Evolutionary conservation across 2,797 vertebrate genomes (phyloP).

Genomic region (Peromyscus nudipes): DNA sequence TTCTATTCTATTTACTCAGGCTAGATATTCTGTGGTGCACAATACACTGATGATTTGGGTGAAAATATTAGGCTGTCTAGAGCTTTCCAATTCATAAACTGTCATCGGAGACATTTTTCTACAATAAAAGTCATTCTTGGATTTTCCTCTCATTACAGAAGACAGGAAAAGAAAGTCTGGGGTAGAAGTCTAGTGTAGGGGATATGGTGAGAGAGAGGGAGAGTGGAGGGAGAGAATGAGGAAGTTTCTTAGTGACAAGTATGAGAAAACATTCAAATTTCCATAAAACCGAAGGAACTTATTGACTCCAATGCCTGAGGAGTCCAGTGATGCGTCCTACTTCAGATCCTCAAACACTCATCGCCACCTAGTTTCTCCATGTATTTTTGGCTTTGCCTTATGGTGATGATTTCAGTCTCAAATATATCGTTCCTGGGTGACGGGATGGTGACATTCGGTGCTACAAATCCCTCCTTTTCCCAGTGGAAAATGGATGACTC

Average conservation of each 20-base stretch:
- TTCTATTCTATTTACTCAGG: conserved; percentile 33
- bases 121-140: not conserved
- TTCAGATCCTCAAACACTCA: not conserved
- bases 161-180: not conserved
- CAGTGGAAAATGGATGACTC: conserved; percentile 10
- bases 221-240: not conserved
- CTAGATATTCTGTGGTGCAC: not conserved
- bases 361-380: not conserved
- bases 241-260: not conserved
- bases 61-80: conserved; percentile 18
- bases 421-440: not conserved
- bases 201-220: not conserved
- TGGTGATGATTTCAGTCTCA: not conserved
- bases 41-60: not conserved
- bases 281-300: not conserved
- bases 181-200: not conserved
- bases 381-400: not conserved
- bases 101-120: conserved; percentile 11
- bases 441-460: not conserved
- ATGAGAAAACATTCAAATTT: not conserved
- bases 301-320: not conserved
- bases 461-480: not conserved
- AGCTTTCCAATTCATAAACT: conserved; percentile 15
- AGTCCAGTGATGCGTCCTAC: not conserved
- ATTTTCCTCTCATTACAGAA: not conserved